A percentile compares a stretch with the other conserved stretches of the same genome.
These are phyloP conservation scores for Chaetorhynchus papuensis DNA, from an alignment of 2,113 vertebrate species.

Conservation along the genomic window DNA sequence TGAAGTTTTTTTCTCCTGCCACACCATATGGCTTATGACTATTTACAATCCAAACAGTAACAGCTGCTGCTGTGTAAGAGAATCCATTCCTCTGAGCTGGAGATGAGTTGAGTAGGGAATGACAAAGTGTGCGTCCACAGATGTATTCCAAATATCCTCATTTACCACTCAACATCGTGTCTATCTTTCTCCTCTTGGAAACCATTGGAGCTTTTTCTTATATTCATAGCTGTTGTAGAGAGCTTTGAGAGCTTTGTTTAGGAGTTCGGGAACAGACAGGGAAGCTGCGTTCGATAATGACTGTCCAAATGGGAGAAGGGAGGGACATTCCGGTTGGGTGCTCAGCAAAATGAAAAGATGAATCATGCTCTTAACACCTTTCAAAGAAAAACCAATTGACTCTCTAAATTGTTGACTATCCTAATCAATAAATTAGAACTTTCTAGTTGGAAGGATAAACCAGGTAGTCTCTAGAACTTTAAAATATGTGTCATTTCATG, in stretches of 20 bases:
- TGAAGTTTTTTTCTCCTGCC: conserved; percentile 63
- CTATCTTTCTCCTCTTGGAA: neutral
- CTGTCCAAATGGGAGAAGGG: neutral
- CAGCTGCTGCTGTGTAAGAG: conserved; percentile 66
- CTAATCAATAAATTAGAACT: neutral
- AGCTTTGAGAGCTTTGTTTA: neutral
- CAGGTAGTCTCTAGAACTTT: neutral
- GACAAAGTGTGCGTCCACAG: conserved; percentile 20
- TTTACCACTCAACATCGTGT: conserved; percentile 4
- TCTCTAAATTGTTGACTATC: neutral
- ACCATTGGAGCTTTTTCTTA: neutral
- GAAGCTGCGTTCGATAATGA: neutral
- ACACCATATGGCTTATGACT: conserved; percentile 76
- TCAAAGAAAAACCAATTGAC: neutral
- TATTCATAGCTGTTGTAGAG: neutral
- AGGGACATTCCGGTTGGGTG: neutral
- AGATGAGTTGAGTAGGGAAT: conserved; percentile 40
- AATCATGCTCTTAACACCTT: neutral
- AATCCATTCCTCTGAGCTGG: conserved; percentile 56
- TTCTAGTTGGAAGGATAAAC: neutral
- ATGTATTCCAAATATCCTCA: conserved; percentile 28
- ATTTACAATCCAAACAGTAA: conserved; percentile 72
- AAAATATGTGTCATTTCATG: neutral
- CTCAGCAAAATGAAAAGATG: neutral
- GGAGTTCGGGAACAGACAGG: neutral